These are phyloP conservation scores for Epizoanthus illoricatus DNA, from an alignment of 92 coral and sea anemone species.

Conservation along the genomic window DNA sequence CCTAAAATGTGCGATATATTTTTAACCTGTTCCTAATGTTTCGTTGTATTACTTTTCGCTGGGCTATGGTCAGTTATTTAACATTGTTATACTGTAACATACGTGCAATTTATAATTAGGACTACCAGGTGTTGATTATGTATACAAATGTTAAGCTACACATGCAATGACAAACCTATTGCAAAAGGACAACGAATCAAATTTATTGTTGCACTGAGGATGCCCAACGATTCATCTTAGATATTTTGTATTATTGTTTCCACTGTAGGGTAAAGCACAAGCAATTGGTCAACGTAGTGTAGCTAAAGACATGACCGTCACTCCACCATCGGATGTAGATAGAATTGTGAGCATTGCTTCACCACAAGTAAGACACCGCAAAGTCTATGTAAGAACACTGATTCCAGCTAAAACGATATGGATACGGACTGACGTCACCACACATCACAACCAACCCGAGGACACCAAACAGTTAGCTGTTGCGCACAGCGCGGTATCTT, in stretches of 20 bases:
- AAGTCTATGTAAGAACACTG: not conserved
- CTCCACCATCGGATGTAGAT: not conserved
- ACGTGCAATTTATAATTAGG: too few species aligned
- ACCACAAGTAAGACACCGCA: not conserved
- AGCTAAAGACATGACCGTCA: not conserved
- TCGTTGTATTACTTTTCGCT: too few species aligned
- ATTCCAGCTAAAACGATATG: not conserved
- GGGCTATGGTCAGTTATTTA: too few species aligned
- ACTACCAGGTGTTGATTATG: too few species aligned
- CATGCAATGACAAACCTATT: too few species aligned
- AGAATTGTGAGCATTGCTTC: not conserved
- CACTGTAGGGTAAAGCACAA: not conserved
- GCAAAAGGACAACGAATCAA: too few species aligned
- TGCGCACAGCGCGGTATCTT: not conserved
- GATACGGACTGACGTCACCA: not conserved
- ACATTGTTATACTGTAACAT: too few species aligned
- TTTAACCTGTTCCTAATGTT: too few species aligned
- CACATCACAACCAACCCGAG: not conserved
- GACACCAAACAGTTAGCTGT: not conserved
- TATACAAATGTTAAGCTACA: too few species aligned
- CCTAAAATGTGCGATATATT: too few species aligned
- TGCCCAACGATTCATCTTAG: too few species aligned
- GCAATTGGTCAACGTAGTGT: not conserved
- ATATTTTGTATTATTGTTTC: not conserved
- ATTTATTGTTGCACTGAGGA: too few species aligned